Conservation (phyloP, 2,113 vertebrate genomes). For the Myotis davidii region DNA sequence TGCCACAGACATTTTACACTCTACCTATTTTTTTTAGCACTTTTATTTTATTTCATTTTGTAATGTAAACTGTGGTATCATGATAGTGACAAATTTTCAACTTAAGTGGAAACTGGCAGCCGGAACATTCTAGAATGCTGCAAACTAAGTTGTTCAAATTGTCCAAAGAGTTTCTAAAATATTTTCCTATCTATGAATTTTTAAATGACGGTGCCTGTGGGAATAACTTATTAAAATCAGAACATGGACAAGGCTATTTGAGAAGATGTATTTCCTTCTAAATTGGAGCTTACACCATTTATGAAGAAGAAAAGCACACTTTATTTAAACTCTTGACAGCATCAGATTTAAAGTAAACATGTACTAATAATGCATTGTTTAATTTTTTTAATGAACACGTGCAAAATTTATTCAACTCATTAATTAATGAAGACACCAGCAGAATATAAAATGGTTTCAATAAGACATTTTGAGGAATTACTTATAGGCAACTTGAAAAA, state of each 20-base stretch:
- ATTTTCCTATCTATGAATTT: not conserved
- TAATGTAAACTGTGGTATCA: not conserved
- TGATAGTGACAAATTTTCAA: not conserved
- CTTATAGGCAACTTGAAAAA: not conserved
- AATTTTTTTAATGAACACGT: not conserved
- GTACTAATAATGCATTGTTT: not conserved
- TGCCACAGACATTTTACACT: not conserved
- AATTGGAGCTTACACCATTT: not conserved
- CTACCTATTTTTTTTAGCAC: not conserved
- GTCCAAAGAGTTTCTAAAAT: constrained; percentile 22
- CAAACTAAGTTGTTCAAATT: not conserved
- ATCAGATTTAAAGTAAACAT: constrained; percentile 48
- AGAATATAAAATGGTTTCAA: not conserved
- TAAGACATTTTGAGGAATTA: not conserved
- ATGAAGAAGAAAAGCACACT: not conserved
- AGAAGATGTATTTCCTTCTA: not conserved
- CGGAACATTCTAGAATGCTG: not conserved
- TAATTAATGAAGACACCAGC: not conserved
- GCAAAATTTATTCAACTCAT: not conserved
- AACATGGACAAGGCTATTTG: constrained; percentile 14
- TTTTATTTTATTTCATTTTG: constrained; percentile 21
- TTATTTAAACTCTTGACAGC: constrained; percentile 21
- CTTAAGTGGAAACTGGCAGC: not conserved
- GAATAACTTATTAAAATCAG: not conserved
- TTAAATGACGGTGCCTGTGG: not conserved